A percentile compares a stretch with the other conserved stretches of the same genome.
These are phyloP conservation scores for Alcedo atthis DNA, from an alignment of 2,797 vertebrate species.

Conservation along the genomic window DNA sequence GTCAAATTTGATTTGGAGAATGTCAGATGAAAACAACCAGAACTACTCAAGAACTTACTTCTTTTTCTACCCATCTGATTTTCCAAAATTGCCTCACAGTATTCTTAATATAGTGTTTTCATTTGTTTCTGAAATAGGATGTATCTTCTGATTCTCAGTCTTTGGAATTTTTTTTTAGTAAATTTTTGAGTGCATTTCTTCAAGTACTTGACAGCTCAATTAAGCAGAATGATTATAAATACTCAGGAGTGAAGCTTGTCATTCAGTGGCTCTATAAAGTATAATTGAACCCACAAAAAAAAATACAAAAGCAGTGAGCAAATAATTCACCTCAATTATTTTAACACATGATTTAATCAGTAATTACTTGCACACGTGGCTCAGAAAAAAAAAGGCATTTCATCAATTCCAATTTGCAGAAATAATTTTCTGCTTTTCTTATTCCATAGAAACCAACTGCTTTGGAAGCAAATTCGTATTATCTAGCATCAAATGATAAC, in stretches of 20 bases:
- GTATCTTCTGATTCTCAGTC: neutral
- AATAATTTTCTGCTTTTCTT: neutral
- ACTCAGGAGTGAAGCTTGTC: neutral
- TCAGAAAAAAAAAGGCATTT: constrained; percentile 19
- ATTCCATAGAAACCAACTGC: neutral
- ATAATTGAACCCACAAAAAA: neutral
- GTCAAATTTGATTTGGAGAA: neutral
- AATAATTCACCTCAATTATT: constrained; percentile 21
- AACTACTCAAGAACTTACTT: neutral
- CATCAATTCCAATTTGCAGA: neutral
- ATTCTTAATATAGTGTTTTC: neutral
- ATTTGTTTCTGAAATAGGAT: neutral
- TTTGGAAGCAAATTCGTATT: constrained; percentile 1
- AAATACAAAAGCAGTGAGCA: neutral
- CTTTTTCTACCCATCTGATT: neutral
- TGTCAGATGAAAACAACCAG: neutral
- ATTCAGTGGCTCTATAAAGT: neutral
- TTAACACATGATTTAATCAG: neutral
- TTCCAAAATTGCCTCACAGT: neutral
- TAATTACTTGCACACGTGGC: neutral
- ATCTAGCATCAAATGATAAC: neutral
- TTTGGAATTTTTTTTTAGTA: neutral
- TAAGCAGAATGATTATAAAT: neutral
- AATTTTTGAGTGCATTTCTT: neutral
- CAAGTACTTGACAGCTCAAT: neutral